Base-by-base conservation (phyloP, 2,797 vertebrate genomes). In the Sebastes taczanowskii region DNA sequence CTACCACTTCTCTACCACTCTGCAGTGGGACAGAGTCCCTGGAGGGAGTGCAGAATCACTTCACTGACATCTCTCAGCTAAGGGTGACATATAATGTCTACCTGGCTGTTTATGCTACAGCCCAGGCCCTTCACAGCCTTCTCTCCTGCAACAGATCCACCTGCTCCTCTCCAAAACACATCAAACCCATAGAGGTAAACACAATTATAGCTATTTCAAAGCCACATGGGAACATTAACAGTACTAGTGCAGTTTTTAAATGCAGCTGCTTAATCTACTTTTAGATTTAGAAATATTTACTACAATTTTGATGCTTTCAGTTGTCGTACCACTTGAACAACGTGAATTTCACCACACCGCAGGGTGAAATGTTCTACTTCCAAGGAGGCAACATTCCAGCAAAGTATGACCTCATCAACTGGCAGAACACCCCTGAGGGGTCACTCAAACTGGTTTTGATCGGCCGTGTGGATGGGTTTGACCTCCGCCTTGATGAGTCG, bases 401-500 rank as follows among this genome's bases (percentile, higher is more conserved):
- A 5, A 94, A 94, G 29, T 96, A 96, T 20, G 95, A 96, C 83
- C 83, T 96, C 22, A 89, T 96, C 29, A 96, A 95, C 86, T 96
- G 95, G 96, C 94, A 95, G 84, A 91, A 62, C 6, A 85, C 52
- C 11, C 49, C 89, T 4, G 72, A 86, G 2, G 94, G 94, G 1
- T 27, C 72, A 8, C 81, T 92, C 7, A 86, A 86, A 42, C 84
- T 93, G 5, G 88, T 90, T 32, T 74, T 88, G 22, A 88, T 96
- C 4, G 96, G 96, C 23, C 84, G 34, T 5, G 90, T 96, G 59
- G 88, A 95, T 7, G 94, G 92, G 1, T 91, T 91, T 52, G 81
- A 96, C 18, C 77, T 96, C 25, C 29, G 78, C 9, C 72, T 96
- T 9, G 92, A 95, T 13, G 89, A 95, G 23, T 92, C 93, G 9